phyloP scores from a whole-genome alignment of 2,797 vertebrate species.

The Tapera naevia region DNA sequence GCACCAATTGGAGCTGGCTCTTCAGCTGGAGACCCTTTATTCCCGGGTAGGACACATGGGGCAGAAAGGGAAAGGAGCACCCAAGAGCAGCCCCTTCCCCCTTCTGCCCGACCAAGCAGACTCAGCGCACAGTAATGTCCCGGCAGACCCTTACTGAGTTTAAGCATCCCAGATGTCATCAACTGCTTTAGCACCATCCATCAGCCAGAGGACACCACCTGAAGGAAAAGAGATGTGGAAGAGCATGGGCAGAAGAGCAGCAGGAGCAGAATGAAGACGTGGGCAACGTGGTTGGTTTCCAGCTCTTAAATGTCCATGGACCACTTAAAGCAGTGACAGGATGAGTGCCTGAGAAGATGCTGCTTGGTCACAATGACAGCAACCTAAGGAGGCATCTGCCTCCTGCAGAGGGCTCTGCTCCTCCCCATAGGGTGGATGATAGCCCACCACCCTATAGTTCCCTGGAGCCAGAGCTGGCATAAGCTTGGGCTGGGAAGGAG shows the following conservation, averaged over 20 bases:
- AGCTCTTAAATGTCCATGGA: neutral
- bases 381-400: neutral
- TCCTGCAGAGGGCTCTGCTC: neutral
- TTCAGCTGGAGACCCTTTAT: neutral
- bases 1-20: neutral
- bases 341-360: neutral
- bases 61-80: neutral
- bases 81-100: neutral
- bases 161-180: neutral
- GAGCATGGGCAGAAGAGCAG: neutral
- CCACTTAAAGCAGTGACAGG: constrained; percentile 10
- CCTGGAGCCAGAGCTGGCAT: constrained; percentile 17
- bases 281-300: neutral
- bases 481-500: neutral
- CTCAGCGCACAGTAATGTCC: neutral
- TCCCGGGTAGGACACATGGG: neutral
- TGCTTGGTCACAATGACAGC: neutral
- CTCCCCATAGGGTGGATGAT: constrained; percentile 10
- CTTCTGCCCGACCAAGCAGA: neutral
- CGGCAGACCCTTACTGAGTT: neutral
- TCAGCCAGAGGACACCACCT: neutral
- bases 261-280: neutral
- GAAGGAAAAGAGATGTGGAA: neutral
- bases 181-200: neutral
- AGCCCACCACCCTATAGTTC: neutral